phyloP scores from a whole-genome alignment of 1,140 invertebrate species.

The Drosophila tropicalis region DNA sequence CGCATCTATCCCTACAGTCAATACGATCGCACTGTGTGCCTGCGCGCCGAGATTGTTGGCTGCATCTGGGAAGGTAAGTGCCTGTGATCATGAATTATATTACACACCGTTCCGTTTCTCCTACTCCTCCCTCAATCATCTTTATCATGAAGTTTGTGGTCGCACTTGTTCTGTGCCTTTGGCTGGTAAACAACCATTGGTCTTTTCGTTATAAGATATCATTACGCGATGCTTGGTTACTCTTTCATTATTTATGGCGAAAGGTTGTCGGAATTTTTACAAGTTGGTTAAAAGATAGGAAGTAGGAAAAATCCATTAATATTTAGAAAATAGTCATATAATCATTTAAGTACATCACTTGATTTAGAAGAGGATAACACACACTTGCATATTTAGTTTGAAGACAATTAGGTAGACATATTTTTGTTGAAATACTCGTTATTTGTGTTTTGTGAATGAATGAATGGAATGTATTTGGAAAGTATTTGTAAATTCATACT shows the following conservation, averaged over 20 bases:
- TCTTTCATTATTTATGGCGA: background rate
- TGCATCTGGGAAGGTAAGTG: constrained; percentile 91
- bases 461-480: too few species aligned
- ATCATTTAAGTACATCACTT: too few species aligned
- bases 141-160: constrained; percentile 6
- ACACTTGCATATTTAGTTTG: too few species aligned
- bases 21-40: constrained; percentile 94
- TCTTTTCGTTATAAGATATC: constrained; percentile 16
- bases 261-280: too few species aligned
- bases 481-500: too few species aligned
- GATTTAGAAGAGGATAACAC: too few species aligned
- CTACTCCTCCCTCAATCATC: background rate
- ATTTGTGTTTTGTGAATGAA: too few species aligned
- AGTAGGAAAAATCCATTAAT: too few species aligned
- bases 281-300: too few species aligned
- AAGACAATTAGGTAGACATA: too few species aligned
- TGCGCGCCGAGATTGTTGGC: constrained; percentile 95
- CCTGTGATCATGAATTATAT: constrained; percentile 50
- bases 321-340: too few species aligned
- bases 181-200: constrained; percentile 44
- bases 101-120: background rate
- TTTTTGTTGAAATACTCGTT: too few species aligned
- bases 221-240: background rate
- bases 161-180: constrained; percentile 56
- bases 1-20: constrained; percentile 94